Evolutionary conservation across 1,140 invertebrate species (phyloP).

Genomic region (Panonychus citri): DNA sequence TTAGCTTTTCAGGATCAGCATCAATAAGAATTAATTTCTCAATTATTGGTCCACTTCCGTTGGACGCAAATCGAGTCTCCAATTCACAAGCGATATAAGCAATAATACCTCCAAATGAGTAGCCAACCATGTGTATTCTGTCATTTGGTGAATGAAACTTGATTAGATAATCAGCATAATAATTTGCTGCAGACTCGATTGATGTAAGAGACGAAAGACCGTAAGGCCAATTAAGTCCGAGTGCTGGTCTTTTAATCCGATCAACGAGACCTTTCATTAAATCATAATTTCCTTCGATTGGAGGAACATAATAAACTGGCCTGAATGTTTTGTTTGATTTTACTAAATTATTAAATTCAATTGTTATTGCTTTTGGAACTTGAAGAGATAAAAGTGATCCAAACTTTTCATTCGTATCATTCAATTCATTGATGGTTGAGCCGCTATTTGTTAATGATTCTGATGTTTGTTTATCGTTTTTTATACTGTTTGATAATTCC

Average conservation of each 20-base stretch:
- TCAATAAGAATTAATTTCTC: slow-evolving; percentile 55
- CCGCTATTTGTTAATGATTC: not conserved
- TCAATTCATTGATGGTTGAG: not conserved
- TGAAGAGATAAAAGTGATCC: not conserved
- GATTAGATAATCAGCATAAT: not conserved
- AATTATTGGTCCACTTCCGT: slow-evolving; percentile 48
- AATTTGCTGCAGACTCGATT: not conserved
- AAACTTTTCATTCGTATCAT: not conserved
- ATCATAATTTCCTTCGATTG: slow-evolving; percentile 9
- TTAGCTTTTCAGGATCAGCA: slow-evolving; percentile 44
- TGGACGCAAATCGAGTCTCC: slow-evolving; percentile 26
- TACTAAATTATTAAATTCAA: not conserved
- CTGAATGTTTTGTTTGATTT: not conserved
- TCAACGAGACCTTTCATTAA: slow-evolving; percentile 39
- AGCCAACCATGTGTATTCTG: slow-evolving; percentile 54
- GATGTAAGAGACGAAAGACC: not conserved
- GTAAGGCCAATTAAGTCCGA: slow-evolving; percentile 2
- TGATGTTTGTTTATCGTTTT: slow-evolving; percentile 4
- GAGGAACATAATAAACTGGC: slow-evolving; percentile 6
- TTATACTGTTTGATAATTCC: not conserved
- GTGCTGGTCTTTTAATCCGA: slow-evolving; percentile 18
- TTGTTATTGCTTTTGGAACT: not conserved
- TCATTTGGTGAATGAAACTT: slow-evolving; percentile 3
- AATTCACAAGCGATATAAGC: slow-evolving; percentile 67
- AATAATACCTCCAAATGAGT: slow-evolving; percentile 76